Percentiles rank a stretch among this genome's conserved stretches.
phyloP scores from a whole-genome alignment of 2,113 vertebrate genomes.

The Cariama cristata region DNA sequence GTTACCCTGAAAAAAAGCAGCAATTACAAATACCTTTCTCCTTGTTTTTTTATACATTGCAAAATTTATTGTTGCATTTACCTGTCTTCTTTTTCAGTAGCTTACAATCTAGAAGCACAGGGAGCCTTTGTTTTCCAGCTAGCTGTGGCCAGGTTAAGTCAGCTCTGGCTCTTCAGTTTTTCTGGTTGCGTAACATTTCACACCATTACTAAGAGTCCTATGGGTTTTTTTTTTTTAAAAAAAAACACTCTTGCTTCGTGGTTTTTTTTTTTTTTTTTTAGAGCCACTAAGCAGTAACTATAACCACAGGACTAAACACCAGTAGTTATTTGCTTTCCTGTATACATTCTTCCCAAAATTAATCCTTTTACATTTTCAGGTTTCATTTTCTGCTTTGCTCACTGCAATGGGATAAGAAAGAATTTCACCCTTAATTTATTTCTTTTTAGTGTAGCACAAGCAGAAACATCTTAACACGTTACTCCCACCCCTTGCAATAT shows the following conservation, averaged over 20 bases:
- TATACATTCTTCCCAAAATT: constrained; percentile 77
- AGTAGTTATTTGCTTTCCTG: constrained; percentile 65
- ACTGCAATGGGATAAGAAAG: constrained; percentile 34
- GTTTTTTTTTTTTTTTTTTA: neutral
- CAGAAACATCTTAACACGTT: constrained; percentile 40
- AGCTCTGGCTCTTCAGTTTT: constrained; percentile 79
- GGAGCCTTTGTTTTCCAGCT: constrained; percentile 77
- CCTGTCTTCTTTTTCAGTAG: constrained; percentile 73
- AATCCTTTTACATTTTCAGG: constrained; percentile 73
- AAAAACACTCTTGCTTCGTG: neutral
- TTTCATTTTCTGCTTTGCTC: constrained; percentile 68
- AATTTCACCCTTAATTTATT: constrained; percentile 17
- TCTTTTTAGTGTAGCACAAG: constrained; percentile 59
- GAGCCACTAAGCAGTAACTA: constrained; percentile 76
- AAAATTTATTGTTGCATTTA: constrained; percentile 64
- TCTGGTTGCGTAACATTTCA: constrained; percentile 73
- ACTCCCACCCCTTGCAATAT: constrained; percentile 22
- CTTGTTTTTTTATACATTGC: constrained; percentile 33
- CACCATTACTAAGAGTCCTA: constrained; percentile 61
- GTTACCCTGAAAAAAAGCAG: constrained; percentile 87
- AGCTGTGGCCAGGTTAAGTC: constrained; percentile 67
- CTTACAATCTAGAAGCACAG: constrained; percentile 78
- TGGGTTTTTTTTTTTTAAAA: neutral
- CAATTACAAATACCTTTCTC: constrained; percentile 80
- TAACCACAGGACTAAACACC: constrained; percentile 70